These are phyloP conservation scores for Lottia scabra DNA, from an alignment of 2,888 invertebrate species.

Conservation along the genomic window DNA sequence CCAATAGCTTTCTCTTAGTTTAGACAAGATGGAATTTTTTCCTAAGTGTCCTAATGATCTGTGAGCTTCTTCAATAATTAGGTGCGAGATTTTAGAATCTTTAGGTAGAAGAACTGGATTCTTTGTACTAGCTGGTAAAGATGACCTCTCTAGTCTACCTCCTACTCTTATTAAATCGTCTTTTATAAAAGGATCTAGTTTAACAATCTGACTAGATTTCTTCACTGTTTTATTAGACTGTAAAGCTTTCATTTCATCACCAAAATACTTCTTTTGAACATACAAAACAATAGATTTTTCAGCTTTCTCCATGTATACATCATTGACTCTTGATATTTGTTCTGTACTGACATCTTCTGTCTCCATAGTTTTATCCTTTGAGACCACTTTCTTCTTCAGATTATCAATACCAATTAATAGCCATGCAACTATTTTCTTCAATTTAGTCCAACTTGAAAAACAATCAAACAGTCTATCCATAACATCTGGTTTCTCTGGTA, in stretches of 20 bases:
- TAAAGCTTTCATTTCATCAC: not conserved
- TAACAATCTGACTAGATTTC: not conserved
- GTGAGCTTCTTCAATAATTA: not conserved
- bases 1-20: constrained; percentile 17
- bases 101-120: not conserved
- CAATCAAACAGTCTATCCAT: not conserved
- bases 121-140: not conserved
- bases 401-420: not conserved
- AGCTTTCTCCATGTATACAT: not conserved
- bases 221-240: not conserved
- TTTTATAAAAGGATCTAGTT: constrained; percentile 3
- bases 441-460: not conserved
- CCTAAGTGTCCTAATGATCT: constrained; percentile 9
- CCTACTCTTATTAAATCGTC: not conserved
- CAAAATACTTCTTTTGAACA: not conserved
- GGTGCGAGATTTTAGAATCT: not conserved
- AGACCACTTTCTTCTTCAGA: not conserved
- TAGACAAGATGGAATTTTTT: not conserved
- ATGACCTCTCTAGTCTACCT: not conserved
- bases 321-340: too few relatives aligned
- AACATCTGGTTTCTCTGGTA: not conserved
- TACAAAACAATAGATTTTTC: not conserved
- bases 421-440: not conserved
- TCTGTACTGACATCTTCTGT: too few relatives aligned
- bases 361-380: too few relatives aligned